Evolutionary conservation across 2,113 vertebrate species (phyloP).

Genomic region (Spea multiplicata): DNA sequence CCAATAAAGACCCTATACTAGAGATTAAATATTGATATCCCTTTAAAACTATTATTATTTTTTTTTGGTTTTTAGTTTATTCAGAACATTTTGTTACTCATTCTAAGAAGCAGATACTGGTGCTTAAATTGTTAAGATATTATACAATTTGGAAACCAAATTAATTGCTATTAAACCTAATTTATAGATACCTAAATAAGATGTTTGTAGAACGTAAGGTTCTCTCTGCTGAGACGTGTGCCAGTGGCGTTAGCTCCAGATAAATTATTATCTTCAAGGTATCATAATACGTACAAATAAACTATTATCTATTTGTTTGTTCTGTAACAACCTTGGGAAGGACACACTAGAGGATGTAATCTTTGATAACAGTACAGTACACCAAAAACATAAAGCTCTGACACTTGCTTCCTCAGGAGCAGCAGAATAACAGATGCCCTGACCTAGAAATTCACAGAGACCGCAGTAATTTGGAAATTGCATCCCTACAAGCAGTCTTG

Average conservation of each 20-base stretch:
- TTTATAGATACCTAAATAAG: background rate
- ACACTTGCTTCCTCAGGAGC: conserved; percentile 48
- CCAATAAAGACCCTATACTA: too few relatives aligned
- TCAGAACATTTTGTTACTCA: too few relatives aligned
- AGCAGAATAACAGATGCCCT: conserved; percentile 48
- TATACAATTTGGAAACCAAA: background rate
- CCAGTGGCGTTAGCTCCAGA: conserved; percentile 8
- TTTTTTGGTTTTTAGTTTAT: too few relatives aligned
- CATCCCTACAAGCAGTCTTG: conserved; percentile 50
- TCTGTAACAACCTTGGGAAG: background rate
- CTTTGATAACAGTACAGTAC: conserved; percentile 28
- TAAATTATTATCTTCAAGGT: background rate
- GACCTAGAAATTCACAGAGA: conserved; percentile 55
- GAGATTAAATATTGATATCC: too few relatives aligned
- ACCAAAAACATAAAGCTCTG: conserved; percentile 44
- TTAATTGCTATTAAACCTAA: background rate
- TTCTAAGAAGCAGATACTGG: too few relatives aligned
- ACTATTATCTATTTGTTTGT: background rate
- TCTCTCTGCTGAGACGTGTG: background rate
- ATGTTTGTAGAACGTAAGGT: background rate
- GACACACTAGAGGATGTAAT: conserved; percentile 21
- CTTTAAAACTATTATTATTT: too few relatives aligned
- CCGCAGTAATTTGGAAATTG: conserved; percentile 50
- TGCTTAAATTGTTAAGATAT: too few relatives aligned
- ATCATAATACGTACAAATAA: background rate